Base-by-base conservation (phyloP, 2,888 invertebrate genomes). In the Drosophila fungiperda region DNA sequence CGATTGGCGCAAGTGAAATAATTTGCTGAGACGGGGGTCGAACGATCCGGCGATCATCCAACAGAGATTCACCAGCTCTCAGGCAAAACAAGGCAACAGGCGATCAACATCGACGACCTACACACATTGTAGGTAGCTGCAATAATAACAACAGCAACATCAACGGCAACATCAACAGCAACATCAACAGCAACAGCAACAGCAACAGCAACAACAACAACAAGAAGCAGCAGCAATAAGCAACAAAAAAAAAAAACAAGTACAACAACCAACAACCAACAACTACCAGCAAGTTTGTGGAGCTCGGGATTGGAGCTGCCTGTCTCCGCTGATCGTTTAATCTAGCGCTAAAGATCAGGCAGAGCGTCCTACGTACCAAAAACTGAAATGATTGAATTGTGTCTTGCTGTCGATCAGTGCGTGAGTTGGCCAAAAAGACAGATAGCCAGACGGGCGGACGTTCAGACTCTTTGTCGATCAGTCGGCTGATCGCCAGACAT, bases 351-450 rank as follows among this genome's bases (percentile, higher is more conserved):
- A 78, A 83, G 91, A 90, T 90, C 90, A 82, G 87, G 82, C 85
- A 72, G 73, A 36, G 73, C 80, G 69, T 77, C 88, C 83, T 86
- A 86, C 83, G 80, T 87, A 73, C 59, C 61, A 8, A 68, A 63
- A 77, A 65, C 69, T 83, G 76, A 87, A 91, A 90, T 90, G 90
- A 91, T 90, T 90, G 90, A 90, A 90, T 91, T 90, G 90, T 90
- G 90, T 91, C 90, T 79, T 78, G 78, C 89, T 87, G 82, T 82
- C 87, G 83, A 88, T 86, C 89, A 89, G 84, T 79, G 85, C 80
- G 86, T 85, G 88, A 84, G 87, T 71, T 68, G 76, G 75, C 40
- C 76, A 68, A 68, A 53, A 64, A 57, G 65, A 58, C 42, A 38
- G 52, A 53, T 11, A 23, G 42, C 57, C 57, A 20, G 57, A 29